phyloP scores from a whole-genome alignment of 1,140 invertebrate genomes.

The Radopholus similis region DNA sequence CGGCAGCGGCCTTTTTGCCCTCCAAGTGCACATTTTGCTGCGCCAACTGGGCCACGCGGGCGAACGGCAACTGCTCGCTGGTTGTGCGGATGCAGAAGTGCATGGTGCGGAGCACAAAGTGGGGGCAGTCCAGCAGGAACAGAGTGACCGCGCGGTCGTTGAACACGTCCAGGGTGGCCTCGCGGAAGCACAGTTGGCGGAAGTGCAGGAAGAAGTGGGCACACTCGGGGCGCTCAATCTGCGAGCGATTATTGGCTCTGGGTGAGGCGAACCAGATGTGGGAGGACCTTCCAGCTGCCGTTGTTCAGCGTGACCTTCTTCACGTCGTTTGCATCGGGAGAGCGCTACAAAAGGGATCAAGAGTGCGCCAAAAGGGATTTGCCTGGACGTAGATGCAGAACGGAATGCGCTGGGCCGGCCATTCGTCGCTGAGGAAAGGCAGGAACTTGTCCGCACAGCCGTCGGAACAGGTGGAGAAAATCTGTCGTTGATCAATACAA shows the following conservation, averaged over 20 bases:
- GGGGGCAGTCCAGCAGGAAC: neutral
- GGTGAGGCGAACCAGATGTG: neutral
- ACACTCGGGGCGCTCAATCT: neutral
- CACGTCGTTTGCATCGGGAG: neutral
- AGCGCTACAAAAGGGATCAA: neutral
- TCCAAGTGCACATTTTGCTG: neutral
- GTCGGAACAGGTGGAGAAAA: neutral
- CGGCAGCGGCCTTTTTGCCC: neutral
- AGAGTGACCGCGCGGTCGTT: neutral
- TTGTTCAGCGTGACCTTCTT: neutral
- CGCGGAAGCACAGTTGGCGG: neutral
- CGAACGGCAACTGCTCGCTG: neutral
- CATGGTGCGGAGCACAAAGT: neutral
- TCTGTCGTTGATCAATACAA: neutral
- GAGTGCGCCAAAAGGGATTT: no score
- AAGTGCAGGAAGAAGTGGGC: neutral
- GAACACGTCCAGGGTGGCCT: neutral
- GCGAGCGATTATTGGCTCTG: neutral
- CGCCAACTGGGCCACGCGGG: neutral
- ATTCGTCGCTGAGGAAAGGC: neutral
- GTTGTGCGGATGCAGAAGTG: neutral
- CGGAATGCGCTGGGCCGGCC: neutral
- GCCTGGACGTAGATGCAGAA: neutral
- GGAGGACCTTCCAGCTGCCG: neutral
- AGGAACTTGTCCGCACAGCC: neutral